Base-by-base conservation (phyloP, 1,140 invertebrate genomes). In the Leptinotarsa defecta region DNA sequence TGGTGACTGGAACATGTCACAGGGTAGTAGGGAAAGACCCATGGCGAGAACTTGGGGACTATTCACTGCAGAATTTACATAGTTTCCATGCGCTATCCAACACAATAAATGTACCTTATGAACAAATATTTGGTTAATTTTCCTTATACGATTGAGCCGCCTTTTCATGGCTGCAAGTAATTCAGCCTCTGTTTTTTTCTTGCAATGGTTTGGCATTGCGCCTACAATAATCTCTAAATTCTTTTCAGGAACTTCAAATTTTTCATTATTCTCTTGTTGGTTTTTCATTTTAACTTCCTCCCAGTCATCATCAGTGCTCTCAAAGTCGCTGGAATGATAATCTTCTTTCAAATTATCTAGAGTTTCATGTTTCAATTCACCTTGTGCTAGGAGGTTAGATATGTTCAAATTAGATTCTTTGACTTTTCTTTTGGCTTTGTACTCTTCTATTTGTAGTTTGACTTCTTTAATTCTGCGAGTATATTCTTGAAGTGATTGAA, bases 71-170 rank as follows among this genome's bases (percentile, higher is more conserved):
- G 85, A 79, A 86, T 96, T 98, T 1, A 97, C 85, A 83, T 90
- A 91, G 83, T 93, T 91, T 6, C 95, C 95, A 86, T 95, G 92
- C 1, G 91, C 90, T 13, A 98, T 83, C 87, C 94, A 92, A 84
- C 93, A 94, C 19, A 98, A 85, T n/a, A 98, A 84, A 85, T 95
- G 93, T 24, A 93, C 92, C 90, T 97, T 96, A 82, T 98, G 96
- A 79, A 95, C 86, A 71, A 91, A 89, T 27, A 94, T 82, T 86
- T 96, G 93, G 82, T 91, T 89, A 81, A 93, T 91, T 86, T 92
- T 94, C 78, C 91, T 90, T 62, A 90, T 89, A 74, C 91, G 88
- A 82, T 96, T 96, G 27, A 96, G 87, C 81, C 90, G 88, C 80
- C 91, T 88, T 84, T 92, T 92, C 69, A 96, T 85, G 64, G 91